Evolutionary conservation across 2,888 invertebrate genomes (phyloP), one percentile per base, ranked within the genome.

Genomic region (Yponomeuta sedellus): DNA sequence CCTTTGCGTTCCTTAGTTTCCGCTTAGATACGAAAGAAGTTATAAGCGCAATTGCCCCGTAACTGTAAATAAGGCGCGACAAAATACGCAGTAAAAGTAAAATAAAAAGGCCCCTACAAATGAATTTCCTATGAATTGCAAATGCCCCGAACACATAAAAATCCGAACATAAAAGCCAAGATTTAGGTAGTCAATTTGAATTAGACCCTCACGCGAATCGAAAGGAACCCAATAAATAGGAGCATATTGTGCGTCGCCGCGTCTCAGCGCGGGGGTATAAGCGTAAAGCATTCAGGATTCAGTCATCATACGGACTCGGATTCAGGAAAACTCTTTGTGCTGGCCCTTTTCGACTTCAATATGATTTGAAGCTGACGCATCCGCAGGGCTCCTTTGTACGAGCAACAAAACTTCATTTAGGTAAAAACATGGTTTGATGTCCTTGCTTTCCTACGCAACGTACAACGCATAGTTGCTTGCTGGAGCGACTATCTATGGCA

Each of bases 321-420:
- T 72, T 74, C 72, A 72, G 69, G 72, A 75, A 74, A 72, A 71
- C 71, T 78, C 71, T 83, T 88, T 86, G 86, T 86, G 77, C 71
- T 74, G 71, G 75, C 76, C 66, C 82, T 83, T 83, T 79, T 78
- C 73, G 77, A 78, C 77, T 82, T 83, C 79, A 82, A 86, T 85
- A 81, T 81, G 81, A 83, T 85, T 82, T 82, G 77, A 82, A 77
- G 75, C 80, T 81, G 25, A 52, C 61, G 25, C 34, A 52, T 10
- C 25, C 20, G 22, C 61, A 40, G 63, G 56, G 16, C 20, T 40
- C 58, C 61, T 66, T 61, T 61, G 61, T 61, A 63, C 40, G 28
- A n/a, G 61, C 20, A 16, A 61, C 25, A 61, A 28, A 61, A 61
- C 12, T n/a, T 57, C n/a, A n/a, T 10, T n/a, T n/a, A 57, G 19